phyloP scores from a whole-genome alignment of 2,888 invertebrate genomes.

The Lochmaea capreae region DNA sequence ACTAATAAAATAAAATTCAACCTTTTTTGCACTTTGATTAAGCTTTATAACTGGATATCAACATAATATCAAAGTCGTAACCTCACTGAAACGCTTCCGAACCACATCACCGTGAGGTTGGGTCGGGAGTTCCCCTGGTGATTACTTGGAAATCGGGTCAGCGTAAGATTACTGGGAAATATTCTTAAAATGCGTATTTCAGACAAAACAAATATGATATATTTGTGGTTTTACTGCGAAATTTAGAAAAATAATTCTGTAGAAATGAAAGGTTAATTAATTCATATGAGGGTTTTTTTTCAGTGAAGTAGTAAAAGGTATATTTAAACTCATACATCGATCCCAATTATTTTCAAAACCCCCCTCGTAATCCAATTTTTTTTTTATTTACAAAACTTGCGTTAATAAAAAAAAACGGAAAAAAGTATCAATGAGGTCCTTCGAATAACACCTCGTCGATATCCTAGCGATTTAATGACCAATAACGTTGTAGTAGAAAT shows the following conservation, averaged over 20 bases:
- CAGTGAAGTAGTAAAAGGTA: no score
- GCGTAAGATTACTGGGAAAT: neutral
- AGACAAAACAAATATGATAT: neutral
- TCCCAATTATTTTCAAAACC: no score
- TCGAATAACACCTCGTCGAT: constrained; percentile 5
- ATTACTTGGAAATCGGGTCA: neutral
- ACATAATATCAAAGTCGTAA: neutral
- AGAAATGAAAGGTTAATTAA: constrained; percentile 7
- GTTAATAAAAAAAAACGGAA: neutral
- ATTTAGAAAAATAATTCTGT: neutral
- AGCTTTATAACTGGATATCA: neutral
- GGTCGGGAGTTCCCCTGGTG: neutral
- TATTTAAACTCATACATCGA: no score
- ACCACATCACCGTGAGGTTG: neutral
- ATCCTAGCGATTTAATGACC: neutral
- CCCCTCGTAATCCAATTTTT: no score
- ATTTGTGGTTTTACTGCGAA: constrained; percentile 12
- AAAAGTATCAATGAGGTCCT: neutral
- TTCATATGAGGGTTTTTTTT: neutral
- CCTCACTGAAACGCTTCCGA: constrained; percentile 4
- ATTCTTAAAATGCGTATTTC: neutral
- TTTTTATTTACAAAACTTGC: no score
- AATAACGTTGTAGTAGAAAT: neutral
- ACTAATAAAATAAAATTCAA: no score
- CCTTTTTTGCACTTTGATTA: neutral